Evolutionary conservation across 2,113 vertebrate species (phyloP).

Genomic region (Channa maculata): DNA sequence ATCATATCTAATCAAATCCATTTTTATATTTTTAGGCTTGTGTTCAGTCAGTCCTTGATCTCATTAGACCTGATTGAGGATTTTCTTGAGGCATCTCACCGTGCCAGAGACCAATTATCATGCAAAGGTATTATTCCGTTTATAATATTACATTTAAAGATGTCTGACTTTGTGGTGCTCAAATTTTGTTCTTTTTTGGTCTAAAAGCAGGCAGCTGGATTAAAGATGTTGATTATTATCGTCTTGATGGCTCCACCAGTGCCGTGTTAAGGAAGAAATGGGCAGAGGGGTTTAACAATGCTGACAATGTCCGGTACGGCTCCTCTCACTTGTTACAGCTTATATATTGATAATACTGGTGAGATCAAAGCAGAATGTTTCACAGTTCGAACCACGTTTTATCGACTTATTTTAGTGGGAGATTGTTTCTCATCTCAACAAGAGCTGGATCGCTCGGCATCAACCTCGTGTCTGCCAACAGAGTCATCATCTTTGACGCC

Average conservation of each 20-base stretch:
- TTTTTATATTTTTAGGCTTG: constrained; percentile 85
- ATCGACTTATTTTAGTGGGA: constrained; percentile 82
- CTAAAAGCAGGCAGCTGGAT: constrained; percentile 90
- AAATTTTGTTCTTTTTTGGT: constrained; percentile 7
- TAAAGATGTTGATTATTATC: constrained; percentile 94
- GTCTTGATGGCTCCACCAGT: constrained; percentile 91
- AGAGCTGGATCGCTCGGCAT: constrained; percentile 96
- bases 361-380: neutral
- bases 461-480: constrained; percentile 94
- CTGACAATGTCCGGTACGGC: constrained; percentile 88
- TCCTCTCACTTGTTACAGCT: neutral
- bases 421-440: constrained; percentile 98
- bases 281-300: constrained; percentile 92
- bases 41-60: constrained; percentile 97
- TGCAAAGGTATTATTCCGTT: constrained; percentile 87
- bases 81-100: constrained; percentile 89
- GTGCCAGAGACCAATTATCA: constrained; percentile 80
- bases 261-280: constrained; percentile 90
- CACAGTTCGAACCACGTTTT: neutral
- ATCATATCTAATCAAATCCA: neutral
- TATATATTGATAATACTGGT: neutral
- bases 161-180: neutral
- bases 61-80: constrained; percentile 94
- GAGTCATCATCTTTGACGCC: constrained; percentile 97
- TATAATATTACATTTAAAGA: neutral